Evolutionary conservation across 1,140 invertebrate genomes (phyloP), one percentile per base, ranked within the genome.

Genomic region (Cepaea nemoralis): DNA sequence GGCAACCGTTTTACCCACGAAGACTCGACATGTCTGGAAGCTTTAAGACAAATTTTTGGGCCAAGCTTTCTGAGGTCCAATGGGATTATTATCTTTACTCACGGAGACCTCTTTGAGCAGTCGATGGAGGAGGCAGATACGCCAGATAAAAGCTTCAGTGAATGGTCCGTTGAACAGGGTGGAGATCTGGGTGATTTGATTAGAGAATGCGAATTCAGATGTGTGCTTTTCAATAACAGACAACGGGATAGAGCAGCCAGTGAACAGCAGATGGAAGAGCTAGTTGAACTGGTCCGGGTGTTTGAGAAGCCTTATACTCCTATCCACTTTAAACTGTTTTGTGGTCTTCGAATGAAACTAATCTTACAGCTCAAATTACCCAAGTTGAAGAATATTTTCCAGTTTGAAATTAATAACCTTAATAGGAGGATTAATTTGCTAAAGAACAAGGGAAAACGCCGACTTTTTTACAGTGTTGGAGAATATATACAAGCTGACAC

Each of bases 141-240:
- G 22, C 50, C 50, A 14, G 50, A 55, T 8, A 55, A 55, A 24
- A 24, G n/a, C 24, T 45, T 50, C 24, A 55, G 22, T 45, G 74
- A 55, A 35, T 50, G 40, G 40, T 50, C 3, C 19, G 45, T 31
- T 6, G 45, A 45, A 31, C 39, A 48, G n/a, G 59, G 3, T 55
- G 74, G 50, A 33, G 45, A 16, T 8, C 3, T 50, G 22, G 33
- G 48, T 6, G 45, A 48, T 16, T n/a, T 48, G 24, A 5, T 50
- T 5, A 33, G 22, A 31, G 74, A 45, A 31, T 50, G 31, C 10
- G 24, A 31, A 16, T 2, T 27, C 16, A 3, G 48, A 48, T 37
- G 67, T 27, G 79, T 42, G 67, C 39, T 39, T 40, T 33, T 27
- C 37, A 69, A 69, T 69, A 69, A 69, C 50, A 55, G 22, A 55